These are phyloP conservation scores for Parnassius glacialis DNA, from an alignment of 2,888 invertebrate genomes.

Conservation along the genomic window DNA sequence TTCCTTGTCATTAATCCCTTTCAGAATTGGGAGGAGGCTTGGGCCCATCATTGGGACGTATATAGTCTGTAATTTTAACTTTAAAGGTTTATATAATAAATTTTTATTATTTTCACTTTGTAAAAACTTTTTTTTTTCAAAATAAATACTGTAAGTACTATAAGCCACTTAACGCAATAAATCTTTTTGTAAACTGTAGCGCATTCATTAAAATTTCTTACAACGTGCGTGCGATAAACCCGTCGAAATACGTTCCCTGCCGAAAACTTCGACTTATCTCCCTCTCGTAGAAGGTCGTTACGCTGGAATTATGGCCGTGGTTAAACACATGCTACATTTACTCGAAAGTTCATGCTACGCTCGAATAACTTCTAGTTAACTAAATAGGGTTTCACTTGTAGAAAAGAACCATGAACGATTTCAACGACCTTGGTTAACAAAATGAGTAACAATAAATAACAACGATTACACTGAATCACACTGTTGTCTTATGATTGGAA, in stretches of 20 bases:
- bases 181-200: constrained; percentile 58
- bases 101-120: too few relatives aligned
- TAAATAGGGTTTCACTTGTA: constrained; percentile 49
- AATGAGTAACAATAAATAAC: too few relatives aligned
- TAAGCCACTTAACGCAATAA: constrained; percentile 46
- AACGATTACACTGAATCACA: too few relatives aligned
- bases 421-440: too few relatives aligned
- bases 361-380: constrained; percentile 67
- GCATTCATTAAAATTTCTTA: constrained; percentile 75
- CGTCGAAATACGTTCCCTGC: constrained; percentile 53
- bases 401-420: constrained; percentile 15
- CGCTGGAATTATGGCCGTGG: constrained; percentile 71
- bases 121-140: too few relatives aligned
- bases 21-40: too few relatives aligned
- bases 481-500: too few relatives aligned
- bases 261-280: constrained; percentile 78
- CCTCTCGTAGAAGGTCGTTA: constrained; percentile 76
- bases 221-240: constrained; percentile 75
- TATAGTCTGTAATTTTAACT: too few relatives aligned
- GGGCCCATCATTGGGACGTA: too few relatives aligned
- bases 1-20: too few relatives aligned
- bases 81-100: too few relatives aligned
- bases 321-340: constrained; percentile 80
- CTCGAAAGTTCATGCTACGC: constrained; percentile 74
- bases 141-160: constrained; percentile 29